These are phyloP conservation scores for Lasiurus borealis DNA, from an alignment of 2,113 vertebrate genomes.

Conservation along the genomic window DNA sequence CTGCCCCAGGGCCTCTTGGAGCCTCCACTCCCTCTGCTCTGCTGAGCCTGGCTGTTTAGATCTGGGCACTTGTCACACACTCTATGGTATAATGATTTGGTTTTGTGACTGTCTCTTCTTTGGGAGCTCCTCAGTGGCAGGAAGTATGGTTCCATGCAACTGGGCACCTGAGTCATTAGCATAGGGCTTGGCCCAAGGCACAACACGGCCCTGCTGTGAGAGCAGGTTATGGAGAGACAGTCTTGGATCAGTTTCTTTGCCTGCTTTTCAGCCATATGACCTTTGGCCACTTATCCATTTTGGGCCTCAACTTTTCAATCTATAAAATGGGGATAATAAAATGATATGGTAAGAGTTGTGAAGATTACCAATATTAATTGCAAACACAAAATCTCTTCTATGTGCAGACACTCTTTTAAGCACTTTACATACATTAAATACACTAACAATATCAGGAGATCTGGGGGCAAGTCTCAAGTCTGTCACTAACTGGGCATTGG, in stretches of 20 bases:
- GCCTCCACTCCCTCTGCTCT: background rate
- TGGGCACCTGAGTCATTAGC: background rate
- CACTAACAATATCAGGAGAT: background rate
- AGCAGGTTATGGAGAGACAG: background rate
- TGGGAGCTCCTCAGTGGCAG: background rate
- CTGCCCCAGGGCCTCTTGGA: background rate
- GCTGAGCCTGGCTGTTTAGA: background rate
- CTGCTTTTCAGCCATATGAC: background rate
- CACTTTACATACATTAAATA: background rate
- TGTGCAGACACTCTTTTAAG: background rate
- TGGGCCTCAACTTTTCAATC: background rate
- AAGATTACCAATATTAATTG: background rate
- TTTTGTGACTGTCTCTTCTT: conserved; percentile 2
- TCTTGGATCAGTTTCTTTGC: background rate
- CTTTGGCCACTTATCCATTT: background rate
- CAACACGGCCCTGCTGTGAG: background rate
- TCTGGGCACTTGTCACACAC: conserved; percentile 37
- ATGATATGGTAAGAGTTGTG: background rate
- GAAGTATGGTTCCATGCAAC: background rate
- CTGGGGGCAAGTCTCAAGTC: background rate
- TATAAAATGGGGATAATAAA: conserved; percentile 14
- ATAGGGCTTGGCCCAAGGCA: background rate
- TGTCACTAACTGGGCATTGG: background rate
- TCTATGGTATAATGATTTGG: conserved; percentile 9
- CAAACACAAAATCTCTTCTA: background rate